Evolutionary conservation across 23 tunicate species (phyloP), one percentile per base, ranked within the genome.

Genomic region (Halocynthia roretzi): DNA sequence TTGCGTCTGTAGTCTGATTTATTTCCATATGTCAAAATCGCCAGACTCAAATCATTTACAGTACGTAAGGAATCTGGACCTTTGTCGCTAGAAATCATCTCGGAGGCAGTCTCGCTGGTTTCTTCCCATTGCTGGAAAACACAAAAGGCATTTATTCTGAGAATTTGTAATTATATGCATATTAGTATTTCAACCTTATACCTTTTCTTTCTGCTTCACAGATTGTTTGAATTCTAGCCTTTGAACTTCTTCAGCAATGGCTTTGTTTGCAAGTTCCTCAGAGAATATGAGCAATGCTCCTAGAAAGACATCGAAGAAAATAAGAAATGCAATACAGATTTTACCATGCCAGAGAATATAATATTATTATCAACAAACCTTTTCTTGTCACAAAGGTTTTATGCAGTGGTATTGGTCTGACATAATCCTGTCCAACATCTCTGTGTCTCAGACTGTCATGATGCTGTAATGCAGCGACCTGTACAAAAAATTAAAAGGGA

Each of bases 351-450:
- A 14, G 19, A 5, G 52, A 49, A 49, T 11, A 11, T 12, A 71
- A 10, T 44, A 11, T 71, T 48, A 71, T 50, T 10, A 10, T 18
- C 11, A 77, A 14, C 50, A 7, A 8, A 90, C 97, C 97, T 90
- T 90, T 90, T 81, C 97, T 77, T 10, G 97, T 90, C 7, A 90
- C 80, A 81, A 90, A 90, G 15, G 97, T 90, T 72, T 90, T 90
- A 58, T 90, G 97, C 21, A 90, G 83, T 12, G 83, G 85, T 61
- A 85, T 56, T 11, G 61, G 51, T 5, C 61, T 54, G 14, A 48
- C 51, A n/a, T 76, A 49, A 58, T 11, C 66, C 5, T 40, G 50
- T 8, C 52, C 11, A 31, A 31, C 44, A 31, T 31, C 44, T 31
- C 44, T 31, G 44, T 31, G 44, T 31, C 44, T 31, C 44, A 31